Conservation (phyloP, 2,113 vertebrate species). For the Ammodytes marinus region DNA sequence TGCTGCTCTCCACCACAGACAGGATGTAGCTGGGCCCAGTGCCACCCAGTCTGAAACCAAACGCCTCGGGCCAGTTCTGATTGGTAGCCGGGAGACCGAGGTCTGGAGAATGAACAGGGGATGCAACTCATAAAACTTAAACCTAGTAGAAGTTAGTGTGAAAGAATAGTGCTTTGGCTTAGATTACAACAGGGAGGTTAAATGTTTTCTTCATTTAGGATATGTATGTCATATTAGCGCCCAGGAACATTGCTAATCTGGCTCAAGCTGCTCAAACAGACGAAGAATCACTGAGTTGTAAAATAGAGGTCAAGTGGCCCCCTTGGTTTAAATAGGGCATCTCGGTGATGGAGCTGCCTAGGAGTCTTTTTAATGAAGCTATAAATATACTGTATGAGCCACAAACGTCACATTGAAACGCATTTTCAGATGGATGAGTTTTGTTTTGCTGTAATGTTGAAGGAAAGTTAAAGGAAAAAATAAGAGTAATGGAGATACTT, state of each 20-base stretch:
- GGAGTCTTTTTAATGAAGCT: constrained; percentile 13
- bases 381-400: not conserved
- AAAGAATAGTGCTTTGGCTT: not conserved
- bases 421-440: not conserved
- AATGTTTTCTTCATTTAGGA: not conserved
- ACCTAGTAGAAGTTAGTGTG: not conserved
- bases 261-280: constrained; percentile 24
- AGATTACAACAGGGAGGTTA: not conserved
- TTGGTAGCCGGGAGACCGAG: constrained; percentile 89
- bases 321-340: constrained; percentile 60
- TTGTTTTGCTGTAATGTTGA: not conserved
- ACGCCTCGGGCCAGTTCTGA: constrained; percentile 95
- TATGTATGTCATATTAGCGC: not conserved
- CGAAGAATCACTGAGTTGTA: constrained; percentile 28
- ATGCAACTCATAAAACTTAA: not conserved
- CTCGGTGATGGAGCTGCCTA: constrained; percentile 10
- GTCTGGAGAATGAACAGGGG: constrained; percentile 69
- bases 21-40: constrained; percentile 94
- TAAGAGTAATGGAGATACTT: constrained; percentile 34
- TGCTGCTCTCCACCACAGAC: constrained; percentile 93
- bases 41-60: constrained; percentile 93
- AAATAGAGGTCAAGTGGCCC: constrained; percentile 58
- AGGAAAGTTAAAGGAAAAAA: not conserved
- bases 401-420: not conserved
- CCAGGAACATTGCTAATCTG: constrained; percentile 4